Conservation (phyloP, 1,140 invertebrate species). For the Anadara kagoshimensis region DNA sequence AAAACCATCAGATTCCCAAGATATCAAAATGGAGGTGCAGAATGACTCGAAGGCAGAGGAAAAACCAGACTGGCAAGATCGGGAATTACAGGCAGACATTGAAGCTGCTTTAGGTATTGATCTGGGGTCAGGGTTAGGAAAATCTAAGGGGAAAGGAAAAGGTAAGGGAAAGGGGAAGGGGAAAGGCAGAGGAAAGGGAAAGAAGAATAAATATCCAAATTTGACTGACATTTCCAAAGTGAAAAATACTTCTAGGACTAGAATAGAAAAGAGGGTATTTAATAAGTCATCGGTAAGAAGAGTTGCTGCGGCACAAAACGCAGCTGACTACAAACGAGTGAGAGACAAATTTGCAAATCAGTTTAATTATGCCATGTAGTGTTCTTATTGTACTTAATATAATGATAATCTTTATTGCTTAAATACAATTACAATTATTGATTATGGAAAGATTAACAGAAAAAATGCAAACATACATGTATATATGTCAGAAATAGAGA, state of each 20-base stretch:
- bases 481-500: too few species aligned
- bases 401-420: too few species aligned
- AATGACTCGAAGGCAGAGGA: neutral
- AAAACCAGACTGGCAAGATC: conserved; percentile 74
- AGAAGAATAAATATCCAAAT: conserved; percentile 63
- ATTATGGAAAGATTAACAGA: too few species aligned
- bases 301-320: conserved; percentile 74
- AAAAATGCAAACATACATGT: too few species aligned
- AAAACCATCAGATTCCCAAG: conserved; percentile 62
- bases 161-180: conserved; percentile 50
- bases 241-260: conserved; percentile 63
- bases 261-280: conserved; percentile 71
- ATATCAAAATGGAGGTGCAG: neutral
- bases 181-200: conserved; percentile 61
- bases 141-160: conserved; percentile 45
- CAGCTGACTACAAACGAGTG: conserved; percentile 72
- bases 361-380: conserved; percentile 73
- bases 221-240: conserved; percentile 70
- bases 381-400: too few species aligned
- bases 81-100: conserved; percentile 77
- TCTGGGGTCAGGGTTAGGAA: conserved; percentile 59
- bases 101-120: conserved; percentile 71
- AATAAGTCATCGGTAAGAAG: conserved; percentile 69
- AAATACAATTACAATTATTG: too few species aligned
- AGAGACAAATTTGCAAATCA: conserved; percentile 78